These are phyloP conservation scores for Erpobdella octoculata DNA, from an alignment of 2,888 invertebrate genomes.

Conservation along the genomic window DNA sequence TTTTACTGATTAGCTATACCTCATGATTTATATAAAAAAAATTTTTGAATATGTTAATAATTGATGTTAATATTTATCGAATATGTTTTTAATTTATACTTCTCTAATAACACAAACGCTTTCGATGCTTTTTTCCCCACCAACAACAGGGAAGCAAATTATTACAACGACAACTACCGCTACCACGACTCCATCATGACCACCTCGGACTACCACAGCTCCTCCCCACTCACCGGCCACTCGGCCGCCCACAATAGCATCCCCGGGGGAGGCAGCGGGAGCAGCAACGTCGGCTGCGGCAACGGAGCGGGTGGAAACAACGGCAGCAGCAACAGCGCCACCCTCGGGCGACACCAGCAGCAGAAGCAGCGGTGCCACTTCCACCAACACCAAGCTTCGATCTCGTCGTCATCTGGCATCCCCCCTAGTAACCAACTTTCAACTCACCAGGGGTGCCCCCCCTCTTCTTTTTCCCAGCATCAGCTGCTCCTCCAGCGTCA, in stretches of 20 bases:
- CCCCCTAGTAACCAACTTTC: too few relatives aligned
- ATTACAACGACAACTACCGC: slow-evolving; percentile 9
- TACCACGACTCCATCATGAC: neutral
- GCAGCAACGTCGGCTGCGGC: neutral
- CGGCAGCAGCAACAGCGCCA: neutral
- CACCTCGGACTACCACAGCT: neutral
- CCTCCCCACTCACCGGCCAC: neutral
- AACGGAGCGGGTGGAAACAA: neutral
- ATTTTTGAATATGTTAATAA: too few relatives aligned
- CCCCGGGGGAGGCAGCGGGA: neutral
- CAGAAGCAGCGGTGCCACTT: neutral
- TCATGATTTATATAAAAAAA: too few relatives aligned
- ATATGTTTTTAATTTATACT: too few relatives aligned
- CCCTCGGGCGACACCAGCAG: neutral
- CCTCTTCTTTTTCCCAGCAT: too few relatives aligned
- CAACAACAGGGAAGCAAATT: neutral
- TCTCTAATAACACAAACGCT: too few relatives aligned
- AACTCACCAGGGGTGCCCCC: too few relatives aligned
- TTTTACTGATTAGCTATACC: too few relatives aligned
- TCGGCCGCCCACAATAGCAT: neutral
- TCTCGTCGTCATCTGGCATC: neutral
- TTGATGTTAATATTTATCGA: too few relatives aligned
- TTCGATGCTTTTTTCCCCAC: neutral
- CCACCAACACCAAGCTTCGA: neutral
- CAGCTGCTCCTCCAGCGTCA: too few relatives aligned